Evolutionary conservation across 1,140 invertebrate genomes (phyloP), one percentile per base, ranked within the genome.

Genomic region (Augochlora pura): DNA sequence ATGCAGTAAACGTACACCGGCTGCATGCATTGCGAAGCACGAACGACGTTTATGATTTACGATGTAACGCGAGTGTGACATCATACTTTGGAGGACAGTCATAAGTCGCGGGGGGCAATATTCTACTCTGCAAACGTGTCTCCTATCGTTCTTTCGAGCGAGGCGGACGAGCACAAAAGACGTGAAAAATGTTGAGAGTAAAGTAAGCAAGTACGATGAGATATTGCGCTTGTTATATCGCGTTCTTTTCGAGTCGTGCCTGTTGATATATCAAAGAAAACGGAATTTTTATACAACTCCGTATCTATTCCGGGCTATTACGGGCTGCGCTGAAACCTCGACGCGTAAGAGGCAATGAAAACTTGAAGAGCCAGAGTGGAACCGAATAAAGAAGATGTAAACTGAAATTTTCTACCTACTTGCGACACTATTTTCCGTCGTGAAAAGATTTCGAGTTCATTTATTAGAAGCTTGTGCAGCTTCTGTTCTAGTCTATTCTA

Each of bases 161-260:
- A 25, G 23, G 16, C 10, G 16, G 21, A 38, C 27, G 60, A 63
- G 27, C 60, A 63, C 60, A 63, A 63, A 63, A 32, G 60, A 38
- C 60, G 18, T 42, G 27, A 38, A 42, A 18, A 23, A 25, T 39
- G 49, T 4, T 0, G 18, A 66, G 46, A 23, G 49, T 16, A 25
- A 18, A 9, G 57, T 32, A 62, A 77, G 67, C 32, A 72, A 63
- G 42, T 39, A 78, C 27, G 68, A 78, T 72, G 74, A 71, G 67
- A 78, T 71, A 72, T 78, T 70, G 60, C 59, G 16, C 52, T 71
- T 32, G 76, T 78, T 78, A 64, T 64, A 54, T 57, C 60, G 18
- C 67, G 54, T 77, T 69, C 27, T 52, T 52, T 52, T 16, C 67
- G 42, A 42, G 59, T 70, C 67, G n/a, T 21, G n/a, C 32, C 75